Conservation (phyloP, 2,888 invertebrate species). For the Phengaris arion region DNA sequence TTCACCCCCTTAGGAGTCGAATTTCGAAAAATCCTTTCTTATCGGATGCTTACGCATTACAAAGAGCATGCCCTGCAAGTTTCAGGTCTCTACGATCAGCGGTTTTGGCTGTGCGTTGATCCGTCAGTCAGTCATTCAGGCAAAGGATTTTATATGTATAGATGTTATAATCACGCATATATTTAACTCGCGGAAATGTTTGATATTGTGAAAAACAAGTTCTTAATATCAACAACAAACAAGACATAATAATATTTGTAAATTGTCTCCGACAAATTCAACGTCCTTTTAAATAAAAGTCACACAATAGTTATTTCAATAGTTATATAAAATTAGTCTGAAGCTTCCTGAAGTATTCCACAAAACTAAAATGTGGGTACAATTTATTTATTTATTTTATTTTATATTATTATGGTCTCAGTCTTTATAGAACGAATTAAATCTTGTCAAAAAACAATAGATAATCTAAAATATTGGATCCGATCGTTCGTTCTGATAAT, state of each 20-base stretch:
- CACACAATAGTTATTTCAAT: not conserved
- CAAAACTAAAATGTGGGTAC: too few species aligned
- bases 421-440: not conserved
- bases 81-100: too few species aligned
- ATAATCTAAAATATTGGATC: not conserved
- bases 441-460: not conserved
- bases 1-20: too few species aligned
- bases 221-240: conserved; percentile 1
- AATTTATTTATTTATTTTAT: too few species aligned
- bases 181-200: not conserved
- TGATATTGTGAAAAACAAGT: not conserved
- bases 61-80: too few species aligned
- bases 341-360: too few species aligned
- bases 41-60: too few species aligned
- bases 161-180: not conserved
- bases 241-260: not conserved
- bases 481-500: not conserved
- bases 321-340: not conserved
- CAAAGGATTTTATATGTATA: too few species aligned
- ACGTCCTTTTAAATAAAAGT: not conserved
- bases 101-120: too few species aligned
- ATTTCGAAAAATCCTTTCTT: too few species aligned
- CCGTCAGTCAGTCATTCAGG: too few species aligned
- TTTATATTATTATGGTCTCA: too few species aligned
- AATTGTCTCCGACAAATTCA: not conserved